Base-by-base conservation (phyloP, 2,888 invertebrate species). In the Clusia tigrina region DNA sequence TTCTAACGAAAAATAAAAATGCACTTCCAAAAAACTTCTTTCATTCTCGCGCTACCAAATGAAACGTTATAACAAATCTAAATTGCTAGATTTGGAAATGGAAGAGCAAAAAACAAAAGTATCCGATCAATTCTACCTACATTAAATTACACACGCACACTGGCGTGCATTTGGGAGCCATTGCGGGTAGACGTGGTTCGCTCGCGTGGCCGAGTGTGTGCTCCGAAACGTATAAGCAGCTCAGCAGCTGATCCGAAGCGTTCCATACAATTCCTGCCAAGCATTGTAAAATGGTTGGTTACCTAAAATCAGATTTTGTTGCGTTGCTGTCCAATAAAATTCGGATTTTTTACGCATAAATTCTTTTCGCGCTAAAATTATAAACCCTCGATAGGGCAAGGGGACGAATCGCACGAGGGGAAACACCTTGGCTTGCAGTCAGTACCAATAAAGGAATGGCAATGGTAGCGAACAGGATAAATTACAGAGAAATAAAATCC, bases 331-430 rank as follows among this genome's bases (percentile, higher is more conserved):
- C 53, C 56, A 58, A 62, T 59, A 65, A 65, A 65, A 59, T 57
- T 46, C n/a, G 37, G 59, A 59, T 65, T 59, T 62, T 62, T 59
- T 65, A 65, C 65, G 62, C 51, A 51, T 54, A 51, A 54, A 54
- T 48, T 37, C 18, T 51, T 2, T 58, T 32, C n/a, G 15, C 42
- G n/a, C 42, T 42, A n/a, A n/a, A n/a, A n/a, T n/a, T n/a, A n/a
- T n/a, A n/a, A n/a, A n/a, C n/a, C n/a, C n/a, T n/a, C n/a, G n/a
- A n/a, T n/a, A n/a, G n/a, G n/a, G n/a, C n/a, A n/a, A n/a, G n/a
- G n/a, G n/a, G n/a, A n/a, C n/a, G n/a, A n/a, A n/a, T n/a, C n/a
- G n/a, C n/a, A n/a, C n/a, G n/a, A n/a, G n/a, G n/a, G n/a, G n/a
- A n/a, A n/a, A n/a, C n/a, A n/a, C n/a, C n/a, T n/a, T n/a, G n/a